Evolutionary conservation across 2,888 invertebrate species (phyloP), one percentile per base, ranked within the genome.

Genomic region (Phortica okadai): DNA sequence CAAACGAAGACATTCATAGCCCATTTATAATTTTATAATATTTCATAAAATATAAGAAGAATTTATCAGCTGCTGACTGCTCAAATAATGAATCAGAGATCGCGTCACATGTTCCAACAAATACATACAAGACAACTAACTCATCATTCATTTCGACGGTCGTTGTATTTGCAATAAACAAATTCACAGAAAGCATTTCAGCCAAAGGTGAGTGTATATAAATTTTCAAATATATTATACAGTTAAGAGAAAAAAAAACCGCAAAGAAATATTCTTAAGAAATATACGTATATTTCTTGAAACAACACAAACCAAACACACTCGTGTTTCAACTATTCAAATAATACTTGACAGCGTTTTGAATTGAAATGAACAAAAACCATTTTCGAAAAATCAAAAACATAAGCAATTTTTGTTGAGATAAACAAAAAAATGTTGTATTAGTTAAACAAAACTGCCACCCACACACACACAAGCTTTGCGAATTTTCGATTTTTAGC

Each of bases 401-500:
- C 33, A 33, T 21, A 21, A 21, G 21, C 33, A 33, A 33, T 33
- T 33, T 33, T 33, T 33, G 33, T 33, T 33, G 33, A 1, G 33
- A 33, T 33, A 33, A 33, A 33, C 33, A 33, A 33, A 33, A 33
- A 33, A 33, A 33, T 33, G 3, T 2, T 33, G 33, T 33, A 33
- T 33, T 33, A 33, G 33, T 33, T 33, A 33, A 33, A 50, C 8
- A 59, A 67, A 67, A 67, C 42, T 42, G 14, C 42, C 8, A 67
- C 67, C 41, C 66, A 66, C 54, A 59, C 59, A n/a, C 59, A 59
- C 59, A 59, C 2, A 41, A 66, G 10, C 42, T 41, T 42, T 66
- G 66, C 66, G 11, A 33, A 66, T n/a, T 59, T 59, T 59, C 10
- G 7, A 50, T 62, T 62, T 62, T 56, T 62, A 10, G 62, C 62